Percentiles rank a stretch among this genome's conserved stretches.
Evolutionary conservation across 1,140 invertebrate genomes (phyloP).

Genomic region (Aricia agestis): DNA sequence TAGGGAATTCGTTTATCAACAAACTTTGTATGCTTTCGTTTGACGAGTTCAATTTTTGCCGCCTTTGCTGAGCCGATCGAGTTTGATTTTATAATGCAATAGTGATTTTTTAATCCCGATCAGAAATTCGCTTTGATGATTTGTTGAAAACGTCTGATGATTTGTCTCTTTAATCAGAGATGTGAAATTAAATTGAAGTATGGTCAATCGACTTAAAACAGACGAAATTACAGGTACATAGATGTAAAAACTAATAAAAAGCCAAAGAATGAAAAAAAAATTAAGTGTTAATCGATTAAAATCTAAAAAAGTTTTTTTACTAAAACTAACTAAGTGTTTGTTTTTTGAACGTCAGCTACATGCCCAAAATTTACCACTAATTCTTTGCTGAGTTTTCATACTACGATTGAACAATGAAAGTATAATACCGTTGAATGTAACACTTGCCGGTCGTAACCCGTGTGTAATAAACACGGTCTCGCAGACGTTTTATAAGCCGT

Average conservation of each 20-base stretch:
- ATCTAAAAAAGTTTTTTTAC: too few species aligned
- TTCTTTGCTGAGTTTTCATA: too few species aligned
- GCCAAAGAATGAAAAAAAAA: too few species aligned
- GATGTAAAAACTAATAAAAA: too few species aligned
- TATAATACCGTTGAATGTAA: too few species aligned
- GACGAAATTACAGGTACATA: too few species aligned
- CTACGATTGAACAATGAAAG: too few species aligned
- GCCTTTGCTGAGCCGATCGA: slow-evolving; percentile 7
- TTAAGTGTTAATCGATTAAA: too few species aligned
- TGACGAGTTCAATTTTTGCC: slow-evolving; percentile 39
- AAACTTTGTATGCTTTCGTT: slow-evolving; percentile 49
- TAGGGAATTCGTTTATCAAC: slow-evolving; percentile 56
- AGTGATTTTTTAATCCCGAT: slow-evolving; percentile 16
- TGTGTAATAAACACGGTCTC: neutral
- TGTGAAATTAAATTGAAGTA: neutral
- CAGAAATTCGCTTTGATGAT: neutral
- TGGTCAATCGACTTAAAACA: neutral
- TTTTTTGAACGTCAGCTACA: too few species aligned
- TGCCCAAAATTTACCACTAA: too few species aligned
- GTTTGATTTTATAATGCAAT: slow-evolving; percentile 19
- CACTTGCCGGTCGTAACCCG: neutral
- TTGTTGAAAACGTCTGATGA: neutral
- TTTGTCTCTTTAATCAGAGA: neutral
- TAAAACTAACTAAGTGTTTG: too few species aligned
- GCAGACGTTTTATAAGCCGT: slow-evolving; percentile 1